phyloP scores from a whole-genome alignment of 2,888 invertebrate genomes.

The Tiliacea aurago region DNA sequence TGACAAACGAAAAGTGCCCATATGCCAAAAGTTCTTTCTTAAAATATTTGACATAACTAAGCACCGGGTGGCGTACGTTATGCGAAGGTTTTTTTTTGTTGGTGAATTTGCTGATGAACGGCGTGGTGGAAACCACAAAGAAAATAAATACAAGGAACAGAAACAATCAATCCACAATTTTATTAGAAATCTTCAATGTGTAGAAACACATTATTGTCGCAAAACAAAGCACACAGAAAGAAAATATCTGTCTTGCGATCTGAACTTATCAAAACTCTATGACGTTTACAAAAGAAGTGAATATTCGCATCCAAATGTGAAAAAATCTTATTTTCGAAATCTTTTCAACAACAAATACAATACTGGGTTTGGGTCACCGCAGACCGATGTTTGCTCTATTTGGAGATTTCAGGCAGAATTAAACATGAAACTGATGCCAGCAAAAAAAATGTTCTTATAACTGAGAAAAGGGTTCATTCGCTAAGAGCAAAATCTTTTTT shows the following conservation, averaged over 20 bases:
- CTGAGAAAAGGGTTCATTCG: constrained; percentile 61
- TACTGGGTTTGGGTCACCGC: constrained; percentile 63
- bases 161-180: constrained; percentile 62
- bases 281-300: constrained; percentile 24
- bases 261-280: constrained; percentile 49
- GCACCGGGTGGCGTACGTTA: constrained; percentile 50
- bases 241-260: constrained; percentile 53
- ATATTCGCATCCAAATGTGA: constrained; percentile 30
- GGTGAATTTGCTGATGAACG: constrained; percentile 45
- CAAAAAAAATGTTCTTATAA: constrained; percentile 57
- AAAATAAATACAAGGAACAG: constrained; percentile 47
- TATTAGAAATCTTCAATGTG: constrained; percentile 60
- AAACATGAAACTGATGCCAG: constrained; percentile 61
- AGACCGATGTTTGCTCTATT: constrained; percentile 48
- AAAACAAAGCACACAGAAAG: constrained; percentile 44
- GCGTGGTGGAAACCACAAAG: constrained; percentile 59
- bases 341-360: constrained; percentile 65
- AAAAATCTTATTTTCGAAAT: constrained; percentile 59
- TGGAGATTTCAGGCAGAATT: constrained; percentile 64
- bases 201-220: constrained; percentile 60
- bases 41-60: constrained; percentile 47
- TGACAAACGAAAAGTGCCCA: constrained; percentile 11
- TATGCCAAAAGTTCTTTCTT: constrained; percentile 6
- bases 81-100: constrained; percentile 48
- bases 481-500: constrained; percentile 65